Evolutionary conservation across 2,113 vertebrate genomes (phyloP).

Genomic region (Nannobrachium achirus): DNA sequence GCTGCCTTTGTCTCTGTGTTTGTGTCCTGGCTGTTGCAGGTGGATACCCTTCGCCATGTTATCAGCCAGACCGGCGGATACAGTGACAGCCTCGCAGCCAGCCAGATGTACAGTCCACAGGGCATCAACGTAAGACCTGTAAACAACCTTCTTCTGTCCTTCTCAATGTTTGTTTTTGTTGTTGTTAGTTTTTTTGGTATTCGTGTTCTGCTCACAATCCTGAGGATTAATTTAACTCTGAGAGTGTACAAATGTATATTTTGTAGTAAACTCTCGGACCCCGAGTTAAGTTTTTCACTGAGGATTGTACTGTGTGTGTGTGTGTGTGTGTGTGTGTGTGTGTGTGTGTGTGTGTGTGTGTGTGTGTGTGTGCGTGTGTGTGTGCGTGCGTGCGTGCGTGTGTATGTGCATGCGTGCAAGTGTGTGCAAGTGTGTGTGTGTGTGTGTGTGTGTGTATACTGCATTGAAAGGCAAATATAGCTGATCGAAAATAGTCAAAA

Average conservation of each 20-base stretch:
- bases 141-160: constrained; percentile 58
- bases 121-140: constrained; percentile 97
- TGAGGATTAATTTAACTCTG: no score
- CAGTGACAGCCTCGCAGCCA: constrained; percentile 98
- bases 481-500: no score
- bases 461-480: no score
- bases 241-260: no score
- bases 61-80: constrained; percentile 99
- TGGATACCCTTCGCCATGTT: constrained; percentile 99
- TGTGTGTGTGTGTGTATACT: not conserved
- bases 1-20: constrained; percentile 63
- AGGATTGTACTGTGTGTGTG: no score
- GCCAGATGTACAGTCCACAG: constrained; percentile 99
- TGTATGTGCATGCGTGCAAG: not conserved
- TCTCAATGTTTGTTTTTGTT: constrained; percentile 19
- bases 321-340: no score
- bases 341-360: constrained; percentile 71
- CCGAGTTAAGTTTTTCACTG: no score
- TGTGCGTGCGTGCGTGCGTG: not conserved
- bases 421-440: not conserved
- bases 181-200: constrained; percentile 53
- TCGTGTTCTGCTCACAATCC: no score
- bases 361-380: constrained; percentile 32
- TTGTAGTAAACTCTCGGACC: no score
- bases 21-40: constrained; percentile 86